Percentiles rank a stretch among this genome's conserved stretches.
Evolutionary conservation across 2,888 invertebrate genomes (phyloP).

Genomic region (Argyra leucocephala): DNA sequence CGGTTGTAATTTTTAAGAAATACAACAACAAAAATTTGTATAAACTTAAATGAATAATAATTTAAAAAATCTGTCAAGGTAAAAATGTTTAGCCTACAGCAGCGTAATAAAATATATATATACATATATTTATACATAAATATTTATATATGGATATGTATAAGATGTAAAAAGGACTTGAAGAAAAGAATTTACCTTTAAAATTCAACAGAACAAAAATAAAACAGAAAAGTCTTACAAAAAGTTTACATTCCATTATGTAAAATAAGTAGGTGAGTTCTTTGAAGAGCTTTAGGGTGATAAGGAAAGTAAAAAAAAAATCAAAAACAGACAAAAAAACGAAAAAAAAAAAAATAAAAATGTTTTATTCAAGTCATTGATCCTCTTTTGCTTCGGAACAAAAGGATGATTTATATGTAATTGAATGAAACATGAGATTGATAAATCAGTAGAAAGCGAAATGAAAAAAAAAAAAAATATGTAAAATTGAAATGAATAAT

Average conservation of each 20-base stretch:
- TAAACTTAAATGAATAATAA: neutral
- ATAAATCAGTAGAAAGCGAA: constrained; percentile 10
- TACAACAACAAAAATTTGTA: neutral
- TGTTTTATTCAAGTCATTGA: constrained; percentile 25
- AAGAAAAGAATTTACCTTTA: no score
- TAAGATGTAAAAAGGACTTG: neutral
- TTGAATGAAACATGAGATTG: constrained; percentile 6
- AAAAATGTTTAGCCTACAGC: constrained; percentile 3
- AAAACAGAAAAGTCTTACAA: no score
- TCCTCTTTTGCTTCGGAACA: constrained; percentile 21
- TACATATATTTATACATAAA: neutral
- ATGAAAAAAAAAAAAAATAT: constrained; percentile 18
- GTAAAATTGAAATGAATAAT: constrained; percentile 12
- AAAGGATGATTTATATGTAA: constrained; percentile 6
- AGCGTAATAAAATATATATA: neutral
- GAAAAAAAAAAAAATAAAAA: constrained; percentile 16
- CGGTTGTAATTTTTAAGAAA: no score
- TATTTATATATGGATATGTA: neutral
- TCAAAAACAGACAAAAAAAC: constrained; percentile 8
- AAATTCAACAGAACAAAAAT: no score
- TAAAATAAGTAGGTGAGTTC: neutral
- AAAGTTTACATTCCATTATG: neutral
- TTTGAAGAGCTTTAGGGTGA: neutral
- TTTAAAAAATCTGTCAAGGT: constrained; percentile 6
- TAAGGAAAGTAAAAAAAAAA: constrained; percentile 11